Evolutionary conservation across 2,113 vertebrate genomes (phyloP), one percentile per base, ranked within the genome.

Genomic region (Fregetta grallaria): DNA sequence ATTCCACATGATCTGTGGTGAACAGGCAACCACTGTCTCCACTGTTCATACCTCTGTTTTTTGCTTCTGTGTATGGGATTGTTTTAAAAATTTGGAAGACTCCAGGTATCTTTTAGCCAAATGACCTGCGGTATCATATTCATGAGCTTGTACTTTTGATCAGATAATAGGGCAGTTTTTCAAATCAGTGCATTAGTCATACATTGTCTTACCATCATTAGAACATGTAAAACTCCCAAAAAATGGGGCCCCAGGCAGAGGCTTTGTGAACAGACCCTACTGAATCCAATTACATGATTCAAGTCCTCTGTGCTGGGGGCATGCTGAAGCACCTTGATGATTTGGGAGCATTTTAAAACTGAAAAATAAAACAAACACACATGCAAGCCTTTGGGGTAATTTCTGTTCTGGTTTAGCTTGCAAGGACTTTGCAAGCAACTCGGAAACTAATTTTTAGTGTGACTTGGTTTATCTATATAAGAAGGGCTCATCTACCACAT

Each of bases 111-210:
- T 62, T 84, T 85, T 78, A 87, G 97, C 96, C 94, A 97, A 97
- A 97, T 91, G 94, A 96, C 95, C 95, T 79, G 92, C 22, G 6
- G 94, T 75, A 89, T 94, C 94, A n/a, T 65, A 91, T 96, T 96
- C 83, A 78, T 91, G 71, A 94, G 96, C 94, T 95, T 95, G 95
- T 95, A 96, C 92, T 97, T 95, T 88, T 92, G 70, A 97, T 97
- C 95, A 97, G 95, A 96, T 95, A 94, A 88, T 93, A 83, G 36
- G 50, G 77, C 70, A 82, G 73, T 78, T 96, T 97, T 97, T 94
- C 94, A 96, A 94, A 95, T 89, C 92, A 89, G 61, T 84, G 83
- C 52, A 75, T 96, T 97, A 96, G 80, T 96, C 94, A 96, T 75
- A 65, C 74, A 73, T 82, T 91, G 94, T 94, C 91, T 78, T 94